A percentile compares a stretch with the other conserved stretches of the same genome.
phyloP scores from a whole-genome alignment of 2,113 vertebrate genomes.

The Amblyopsis rosae region DNA sequence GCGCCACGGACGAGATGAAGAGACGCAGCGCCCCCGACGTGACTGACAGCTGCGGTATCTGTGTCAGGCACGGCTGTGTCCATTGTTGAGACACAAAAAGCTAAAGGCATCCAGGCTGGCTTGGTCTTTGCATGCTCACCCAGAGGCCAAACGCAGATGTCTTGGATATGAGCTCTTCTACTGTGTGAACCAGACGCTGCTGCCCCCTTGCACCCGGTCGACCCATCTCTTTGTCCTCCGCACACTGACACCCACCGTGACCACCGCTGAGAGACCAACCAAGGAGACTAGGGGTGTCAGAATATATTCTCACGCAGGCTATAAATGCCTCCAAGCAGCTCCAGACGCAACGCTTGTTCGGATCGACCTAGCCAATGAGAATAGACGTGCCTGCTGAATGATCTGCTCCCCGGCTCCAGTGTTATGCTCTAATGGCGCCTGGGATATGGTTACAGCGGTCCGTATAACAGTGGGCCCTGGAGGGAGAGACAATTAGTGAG shows the following conservation, averaged over 20 bases:
- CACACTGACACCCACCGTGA: slow-evolving; percentile 11
- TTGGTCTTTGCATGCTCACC: slow-evolving; percentile 15
- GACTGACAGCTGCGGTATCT: slow-evolving; percentile 67
- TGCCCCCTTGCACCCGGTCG: slow-evolving; percentile 40
- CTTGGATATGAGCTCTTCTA: slow-evolving; percentile 49
- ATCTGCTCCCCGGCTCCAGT: slow-evolving; percentile 55
- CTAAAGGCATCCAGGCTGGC: slow-evolving; percentile 31
- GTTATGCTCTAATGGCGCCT: slow-evolving; percentile 71
- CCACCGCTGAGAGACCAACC: slow-evolving; percentile 24
- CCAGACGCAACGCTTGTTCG: slow-evolving; percentile 55
- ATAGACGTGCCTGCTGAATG: slow-evolving; percentile 55
- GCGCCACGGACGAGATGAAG: slow-evolving; percentile 28
- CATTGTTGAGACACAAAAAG: slow-evolving; percentile 61
- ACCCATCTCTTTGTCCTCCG: slow-evolving; percentile 1
- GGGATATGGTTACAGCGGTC: slow-evolving; percentile 60
- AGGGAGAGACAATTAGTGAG: slow-evolving; percentile 59
- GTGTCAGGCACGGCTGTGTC: slow-evolving; percentile 52
- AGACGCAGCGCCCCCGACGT: slow-evolving; percentile 58
- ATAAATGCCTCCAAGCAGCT: slow-evolving; percentile 50
- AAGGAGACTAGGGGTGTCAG: slow-evolving; percentile 23
- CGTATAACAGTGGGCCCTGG: slow-evolving; percentile 48
- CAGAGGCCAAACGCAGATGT: slow-evolving; percentile 19
- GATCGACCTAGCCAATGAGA: slow-evolving; percentile 62
- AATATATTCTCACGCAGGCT: slow-evolving; percentile 19
- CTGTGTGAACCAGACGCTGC: slow-evolving; percentile 49